phyloP scores from a whole-genome alignment of 2,113 vertebrate genomes.

The Apteryx mantelli region DNA sequence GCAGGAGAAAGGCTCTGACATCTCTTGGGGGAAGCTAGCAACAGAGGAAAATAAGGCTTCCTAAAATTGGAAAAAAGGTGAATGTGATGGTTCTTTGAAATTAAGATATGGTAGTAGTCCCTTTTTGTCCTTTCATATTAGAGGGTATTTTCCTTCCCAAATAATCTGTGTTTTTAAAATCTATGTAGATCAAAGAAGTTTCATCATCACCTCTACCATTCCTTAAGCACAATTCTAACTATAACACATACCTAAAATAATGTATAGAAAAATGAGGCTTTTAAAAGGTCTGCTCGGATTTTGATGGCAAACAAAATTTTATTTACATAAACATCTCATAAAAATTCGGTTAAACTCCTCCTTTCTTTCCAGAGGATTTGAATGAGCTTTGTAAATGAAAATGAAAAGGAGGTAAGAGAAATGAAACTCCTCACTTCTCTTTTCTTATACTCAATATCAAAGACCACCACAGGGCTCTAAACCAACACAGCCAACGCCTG shows the following conservation, averaged over 20 bases:
- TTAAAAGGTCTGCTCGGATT: slow-evolving; percentile 7
- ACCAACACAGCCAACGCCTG: neutral
- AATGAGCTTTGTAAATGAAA: slow-evolving; percentile 4
- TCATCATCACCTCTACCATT: neutral
- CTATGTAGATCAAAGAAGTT: slow-evolving; percentile 33
- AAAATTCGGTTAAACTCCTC: slow-evolving; percentile 35
- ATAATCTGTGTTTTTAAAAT: neutral
- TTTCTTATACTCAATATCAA: neutral
- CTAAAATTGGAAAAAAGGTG: neutral
- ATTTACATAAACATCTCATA: slow-evolving; percentile 36
- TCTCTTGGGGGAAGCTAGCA: neutral
- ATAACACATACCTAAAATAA: neutral
- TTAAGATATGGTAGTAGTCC: neutral
- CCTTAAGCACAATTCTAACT: neutral
- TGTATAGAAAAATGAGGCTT: neutral
- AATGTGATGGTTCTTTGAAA: neutral
- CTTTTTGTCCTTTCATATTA: neutral
- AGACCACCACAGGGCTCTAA: neutral
- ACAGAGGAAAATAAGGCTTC: neutral
- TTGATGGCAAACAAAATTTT: slow-evolving; percentile 46
- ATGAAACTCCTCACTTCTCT: neutral
- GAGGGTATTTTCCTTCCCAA: neutral
- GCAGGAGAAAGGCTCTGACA: neutral
- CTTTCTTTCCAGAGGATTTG: slow-evolving; percentile 25
- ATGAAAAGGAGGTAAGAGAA: neutral